These are phyloP conservation scores for Ricordea florida DNA, from an alignment of 92 coral and sea anemone species.

Conservation along the genomic window DNA sequence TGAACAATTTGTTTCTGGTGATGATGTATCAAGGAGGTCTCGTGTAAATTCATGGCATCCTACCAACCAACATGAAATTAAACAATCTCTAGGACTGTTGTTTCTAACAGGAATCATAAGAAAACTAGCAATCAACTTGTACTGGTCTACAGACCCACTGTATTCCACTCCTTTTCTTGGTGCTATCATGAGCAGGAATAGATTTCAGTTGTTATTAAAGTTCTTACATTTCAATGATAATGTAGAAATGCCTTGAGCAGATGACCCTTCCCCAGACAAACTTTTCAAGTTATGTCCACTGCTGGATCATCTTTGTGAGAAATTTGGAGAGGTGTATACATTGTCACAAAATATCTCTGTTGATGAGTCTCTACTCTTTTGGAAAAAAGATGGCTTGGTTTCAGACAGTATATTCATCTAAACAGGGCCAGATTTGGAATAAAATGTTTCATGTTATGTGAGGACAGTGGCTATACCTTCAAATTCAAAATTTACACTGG, in stretches of 20 bases:
- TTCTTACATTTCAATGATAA: slow-evolving; percentile 44
- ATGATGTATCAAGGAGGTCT: neutral
- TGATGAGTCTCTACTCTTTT: slow-evolving; percentile 32
- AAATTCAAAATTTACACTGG: slow-evolving; percentile 29
- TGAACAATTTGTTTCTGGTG: neutral
- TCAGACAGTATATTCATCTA: slow-evolving; percentile 31
- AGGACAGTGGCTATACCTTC: slow-evolving; percentile 19
- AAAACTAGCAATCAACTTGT: slow-evolving; percentile 11
- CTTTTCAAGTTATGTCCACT: slow-evolving; percentile 37
- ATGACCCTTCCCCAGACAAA: slow-evolving; percentile 14
- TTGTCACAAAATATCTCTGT: slow-evolving; percentile 2
- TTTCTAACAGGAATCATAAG: slow-evolving; percentile 36
- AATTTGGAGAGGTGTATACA: slow-evolving; percentile 19
- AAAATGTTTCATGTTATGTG: slow-evolving; percentile 22
- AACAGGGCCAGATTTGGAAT: slow-evolving; percentile 42
- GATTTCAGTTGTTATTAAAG: slow-evolving; percentile 3
- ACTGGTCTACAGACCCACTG: slow-evolving; percentile 26
- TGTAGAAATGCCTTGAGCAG: neutral
- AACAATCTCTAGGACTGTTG: slow-evolving; percentile 12
- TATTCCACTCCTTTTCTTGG: slow-evolving; percentile 4
- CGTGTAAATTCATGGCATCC: neutral
- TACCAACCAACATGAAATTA: no score
- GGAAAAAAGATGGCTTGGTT: slow-evolving; percentile 43
- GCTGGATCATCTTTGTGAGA: slow-evolving; percentile 22
- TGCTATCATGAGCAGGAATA: slow-evolving; percentile 15